Conservation (phyloP, 2,113 vertebrate genomes). For the Pseudopodoces humilis region DNA sequence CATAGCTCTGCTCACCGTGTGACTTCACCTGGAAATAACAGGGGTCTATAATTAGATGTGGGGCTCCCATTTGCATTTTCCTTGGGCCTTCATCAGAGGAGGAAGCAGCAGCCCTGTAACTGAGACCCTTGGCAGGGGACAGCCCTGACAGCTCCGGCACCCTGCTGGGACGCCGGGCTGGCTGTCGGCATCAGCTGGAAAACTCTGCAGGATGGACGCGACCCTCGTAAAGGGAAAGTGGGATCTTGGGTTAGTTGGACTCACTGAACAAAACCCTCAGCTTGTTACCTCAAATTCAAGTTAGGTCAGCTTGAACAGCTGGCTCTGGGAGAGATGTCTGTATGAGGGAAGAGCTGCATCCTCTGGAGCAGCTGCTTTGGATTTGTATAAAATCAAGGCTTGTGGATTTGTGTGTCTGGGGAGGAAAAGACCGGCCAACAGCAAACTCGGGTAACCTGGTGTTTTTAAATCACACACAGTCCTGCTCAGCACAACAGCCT, state of each 20-base stretch:
- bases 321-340: neutral
- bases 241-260: neutral
- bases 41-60: neutral
- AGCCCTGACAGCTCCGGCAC: neutral
- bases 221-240: neutral
- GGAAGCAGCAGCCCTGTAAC: neutral
- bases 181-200: neutral
- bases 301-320: neutral
- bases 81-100: accelerated
- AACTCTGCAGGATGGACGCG: neutral
- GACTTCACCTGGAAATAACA: slow-evolving; percentile 30
- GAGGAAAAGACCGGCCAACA: neutral
- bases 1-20: neutral
- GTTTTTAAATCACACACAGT: neutral
- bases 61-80: neutral
- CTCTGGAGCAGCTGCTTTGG: neutral
- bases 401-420: neutral
- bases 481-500: neutral
- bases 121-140: neutral
- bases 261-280: neutral
- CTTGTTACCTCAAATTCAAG: neutral
- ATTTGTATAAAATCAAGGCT: neutral
- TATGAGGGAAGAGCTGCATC: neutral
- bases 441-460: neutral
- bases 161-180: accelerated